A percentile compares a stretch with the other conserved stretches of the same genome.
phyloP scores from a whole-genome alignment of 2,113 vertebrate species.

The Chlamydotis undulata region DNA sequence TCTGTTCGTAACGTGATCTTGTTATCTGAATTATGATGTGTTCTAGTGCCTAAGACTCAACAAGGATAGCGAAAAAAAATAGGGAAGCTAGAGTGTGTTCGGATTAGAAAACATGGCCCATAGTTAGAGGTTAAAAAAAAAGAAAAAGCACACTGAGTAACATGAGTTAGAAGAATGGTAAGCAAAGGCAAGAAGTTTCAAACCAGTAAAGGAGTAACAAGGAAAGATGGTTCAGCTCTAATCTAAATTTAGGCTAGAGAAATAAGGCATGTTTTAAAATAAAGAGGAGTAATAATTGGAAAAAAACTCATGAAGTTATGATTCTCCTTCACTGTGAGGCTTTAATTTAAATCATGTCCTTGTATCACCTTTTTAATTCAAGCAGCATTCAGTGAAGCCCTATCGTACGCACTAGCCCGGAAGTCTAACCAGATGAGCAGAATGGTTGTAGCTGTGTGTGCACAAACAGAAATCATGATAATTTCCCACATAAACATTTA shows the following conservation, averaged over 20 bases:
- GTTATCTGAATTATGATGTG: background rate
- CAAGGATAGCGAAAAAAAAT: background rate
- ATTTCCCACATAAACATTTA: fast-evolving
- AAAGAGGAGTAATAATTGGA: background rate
- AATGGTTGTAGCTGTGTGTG: fast-evolving
- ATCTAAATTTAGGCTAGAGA: background rate
- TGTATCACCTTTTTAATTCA: background rate
- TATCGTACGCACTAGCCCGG: background rate
- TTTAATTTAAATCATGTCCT: background rate
- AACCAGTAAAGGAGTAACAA: background rate
- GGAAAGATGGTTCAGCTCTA: background rate
- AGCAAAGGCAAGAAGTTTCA: background rate
- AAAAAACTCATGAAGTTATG: background rate
- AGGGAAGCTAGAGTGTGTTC: background rate
- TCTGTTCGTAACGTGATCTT: background rate
- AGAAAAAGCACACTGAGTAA: too few relatives aligned
- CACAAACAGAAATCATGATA: fast-evolving
- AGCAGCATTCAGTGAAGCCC: background rate
- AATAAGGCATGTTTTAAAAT: background rate
- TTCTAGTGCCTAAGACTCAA: background rate
- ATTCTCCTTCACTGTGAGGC: background rate
- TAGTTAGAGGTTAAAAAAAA: background rate
- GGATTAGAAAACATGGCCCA: background rate
- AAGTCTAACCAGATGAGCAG: background rate
- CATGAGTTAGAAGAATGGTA: fast-evolving